Evolutionary conservation across 1,140 invertebrate genomes (phyloP).

Genomic region (Ceratina calcarata): DNA sequence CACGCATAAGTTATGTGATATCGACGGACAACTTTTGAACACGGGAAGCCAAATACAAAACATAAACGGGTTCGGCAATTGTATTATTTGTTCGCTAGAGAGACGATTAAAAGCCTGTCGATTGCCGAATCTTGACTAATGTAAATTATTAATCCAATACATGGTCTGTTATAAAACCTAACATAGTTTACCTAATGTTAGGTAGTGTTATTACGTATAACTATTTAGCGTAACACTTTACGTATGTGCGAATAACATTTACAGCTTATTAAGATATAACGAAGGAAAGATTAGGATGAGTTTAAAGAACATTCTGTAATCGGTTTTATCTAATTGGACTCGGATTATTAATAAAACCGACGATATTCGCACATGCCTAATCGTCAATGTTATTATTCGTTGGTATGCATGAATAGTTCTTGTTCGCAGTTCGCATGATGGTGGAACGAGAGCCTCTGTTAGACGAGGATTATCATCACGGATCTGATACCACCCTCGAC

Average conservation of each 20-base stretch:
- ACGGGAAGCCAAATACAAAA: neutral
- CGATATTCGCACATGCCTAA: conserved; percentile 40
- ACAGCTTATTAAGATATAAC: neutral
- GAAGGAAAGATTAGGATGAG: neutral
- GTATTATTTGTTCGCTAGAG: neutral
- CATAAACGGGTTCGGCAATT: conserved; percentile 11
- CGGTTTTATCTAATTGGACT: neutral
- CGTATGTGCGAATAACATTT: conserved; percentile 43
- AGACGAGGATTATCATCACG: conserved; percentile 73
- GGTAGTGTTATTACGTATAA: conserved; percentile 30
- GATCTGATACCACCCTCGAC: conserved; percentile 74
- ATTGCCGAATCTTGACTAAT: neutral
- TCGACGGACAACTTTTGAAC: conserved; percentile 10
- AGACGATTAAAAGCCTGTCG: neutral
- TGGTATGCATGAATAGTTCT: conserved; percentile 76
- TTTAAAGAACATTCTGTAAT: neutral
- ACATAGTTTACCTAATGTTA: conserved; percentile 27
- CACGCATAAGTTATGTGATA: neutral
- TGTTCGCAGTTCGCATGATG: conserved; percentile 77
- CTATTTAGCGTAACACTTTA: conserved; percentile 17
- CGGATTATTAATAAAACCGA: neutral
- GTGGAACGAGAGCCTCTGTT: conserved; percentile 75
- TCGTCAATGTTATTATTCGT: conserved; percentile 56
- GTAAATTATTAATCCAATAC: conserved; percentile 7
- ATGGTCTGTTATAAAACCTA: conserved; percentile 31